Conservation (phyloP, 2,113 vertebrate genomes). For the Struthidea cinerea region DNA sequence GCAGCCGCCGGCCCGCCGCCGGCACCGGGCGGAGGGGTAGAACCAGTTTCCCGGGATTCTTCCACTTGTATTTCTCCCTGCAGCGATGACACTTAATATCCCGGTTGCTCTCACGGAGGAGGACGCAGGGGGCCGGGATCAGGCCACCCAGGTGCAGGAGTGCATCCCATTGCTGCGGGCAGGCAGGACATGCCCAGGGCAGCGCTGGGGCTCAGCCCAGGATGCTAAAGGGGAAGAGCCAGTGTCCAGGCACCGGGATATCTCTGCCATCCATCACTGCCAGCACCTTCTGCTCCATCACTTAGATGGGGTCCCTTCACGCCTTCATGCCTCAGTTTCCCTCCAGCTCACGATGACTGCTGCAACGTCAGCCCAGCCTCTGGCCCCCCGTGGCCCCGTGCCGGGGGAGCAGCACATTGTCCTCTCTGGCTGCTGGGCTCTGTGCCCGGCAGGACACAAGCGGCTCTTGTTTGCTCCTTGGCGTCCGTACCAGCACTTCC, state of each 20-base stretch:
- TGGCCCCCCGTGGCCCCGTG: fast-evolving
- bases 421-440: not conserved
- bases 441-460: not conserved
- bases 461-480: not conserved
- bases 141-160: not conserved
- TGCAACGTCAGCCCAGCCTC: not conserved
- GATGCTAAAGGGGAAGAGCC: not conserved
- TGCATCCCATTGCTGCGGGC: fast-evolving
- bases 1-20: conserved; percentile 26
- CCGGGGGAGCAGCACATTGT: not conserved
- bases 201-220: fast-evolving
- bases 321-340: not conserved
- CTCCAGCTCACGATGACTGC: not conserved
- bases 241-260: fast-evolving
- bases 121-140: not conserved
- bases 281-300: not conserved
- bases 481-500: not conserved
- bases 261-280: not conserved
- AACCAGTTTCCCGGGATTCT: conserved; percentile 80
- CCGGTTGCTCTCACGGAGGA: not conserved
- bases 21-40: conserved; percentile 36
- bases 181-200: not conserved
- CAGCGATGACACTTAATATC: conserved; percentile 33
- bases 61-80: not conserved
- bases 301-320: no score